Base-by-base conservation (phyloP, 2,797 vertebrate species). In the Nannoperca australis region DNA sequence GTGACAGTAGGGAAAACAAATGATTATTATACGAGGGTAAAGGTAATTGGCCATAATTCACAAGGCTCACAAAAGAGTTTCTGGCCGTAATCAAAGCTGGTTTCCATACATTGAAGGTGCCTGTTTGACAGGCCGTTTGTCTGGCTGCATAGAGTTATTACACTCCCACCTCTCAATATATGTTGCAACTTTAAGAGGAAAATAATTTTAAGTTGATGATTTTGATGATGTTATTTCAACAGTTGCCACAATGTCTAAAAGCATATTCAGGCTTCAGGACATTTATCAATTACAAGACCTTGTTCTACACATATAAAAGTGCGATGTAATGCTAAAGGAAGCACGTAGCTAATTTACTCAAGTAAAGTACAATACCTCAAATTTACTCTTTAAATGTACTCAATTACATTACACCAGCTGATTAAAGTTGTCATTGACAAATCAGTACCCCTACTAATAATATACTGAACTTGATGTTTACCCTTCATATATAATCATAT, bases 21-120 rank as follows among this genome's bases (percentile, higher is more conserved):
- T 89, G 83, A 91, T 93, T 90, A 89, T 90, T 81, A 88, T 86
- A 89, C 91, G 76, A 90, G 78, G 68, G 71, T 65, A 60, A 73
- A 85, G 77, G 78, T 93, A 92, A 94, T 85, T 79, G 89, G 89
- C 87, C 79, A 85, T 94, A 91, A 88, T 85, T 95, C 88, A 94
- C 78, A 71, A 81, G 71, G 60, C 72, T 67, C 69, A 69, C 84
- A 44, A 82, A 82, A 78, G 85, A 72, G 59, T 77, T 81, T 87
- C 70, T 69, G 74, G 84, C 36, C 27, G 32, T 79, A 90, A 90
- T 92, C 79, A 92, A 88, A 91, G 87, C 80, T 82, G 85, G 69
- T 91, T 90, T 90, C 76, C 74, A 78, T 82, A 75, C 64, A 75
- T 27, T 70, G 74, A 90, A 89, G 83, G 82, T 81, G 77, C 86